phyloP scores from a whole-genome alignment of 2,888 invertebrate genomes.

The Phortica magna region DNA sequence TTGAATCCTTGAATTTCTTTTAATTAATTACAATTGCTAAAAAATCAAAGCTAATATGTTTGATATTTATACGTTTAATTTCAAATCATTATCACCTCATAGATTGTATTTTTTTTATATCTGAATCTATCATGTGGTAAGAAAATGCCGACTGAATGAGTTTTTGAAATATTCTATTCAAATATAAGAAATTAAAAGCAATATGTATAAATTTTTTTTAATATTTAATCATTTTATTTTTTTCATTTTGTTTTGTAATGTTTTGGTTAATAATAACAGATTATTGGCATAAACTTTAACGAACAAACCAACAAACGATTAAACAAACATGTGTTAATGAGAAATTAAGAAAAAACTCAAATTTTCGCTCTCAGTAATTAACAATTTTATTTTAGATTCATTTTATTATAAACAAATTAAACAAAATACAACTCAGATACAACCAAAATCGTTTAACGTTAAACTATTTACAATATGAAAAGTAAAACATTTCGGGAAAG shows the following conservation, averaged over 20 bases:
- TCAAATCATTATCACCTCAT: no score
- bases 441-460: conserved; percentile 17
- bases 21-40: not conserved
- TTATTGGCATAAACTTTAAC: conserved; percentile 29
- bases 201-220: not conserved
- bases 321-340: not conserved
- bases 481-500: not conserved
- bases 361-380: not conserved
- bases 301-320: conserved; percentile 27
- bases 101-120: no score
- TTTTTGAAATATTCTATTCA: no score
- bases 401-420: conserved; percentile 3
- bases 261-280: conserved; percentile 25
- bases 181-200: no score
- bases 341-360: not conserved
- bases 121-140: no score
- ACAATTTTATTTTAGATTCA: conserved; percentile 15
- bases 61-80: not conserved
- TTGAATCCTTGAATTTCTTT: conserved; percentile 19
- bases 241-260: conserved; percentile 25
- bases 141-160: no score
- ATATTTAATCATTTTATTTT: conserved; percentile 24
- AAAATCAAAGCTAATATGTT: not conserved
- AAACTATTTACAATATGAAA: conserved; percentile 26
- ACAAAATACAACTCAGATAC: not conserved